Percentiles rank a stretch among this genome's conserved stretches.
These are phyloP conservation scores for Petroica traversi DNA, from an alignment of 2,113 vertebrate genomes.

Conservation along the genomic window DNA sequence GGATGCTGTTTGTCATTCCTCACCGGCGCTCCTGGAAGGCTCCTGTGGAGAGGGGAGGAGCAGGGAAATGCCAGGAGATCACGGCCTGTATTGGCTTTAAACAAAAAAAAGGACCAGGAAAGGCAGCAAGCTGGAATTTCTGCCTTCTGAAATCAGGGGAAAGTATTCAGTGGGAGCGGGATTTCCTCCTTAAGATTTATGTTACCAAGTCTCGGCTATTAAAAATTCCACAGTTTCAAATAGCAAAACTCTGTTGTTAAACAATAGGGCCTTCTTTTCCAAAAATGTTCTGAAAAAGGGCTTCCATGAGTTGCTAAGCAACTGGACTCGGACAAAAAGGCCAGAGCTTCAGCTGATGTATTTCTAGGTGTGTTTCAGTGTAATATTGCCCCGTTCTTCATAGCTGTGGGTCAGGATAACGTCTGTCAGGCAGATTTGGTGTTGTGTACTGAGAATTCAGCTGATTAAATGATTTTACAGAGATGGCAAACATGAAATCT, in stretches of 20 bases:
- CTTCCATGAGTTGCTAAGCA: conserved; percentile 61
- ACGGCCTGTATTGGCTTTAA: background rate
- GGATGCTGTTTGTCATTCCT: background rate
- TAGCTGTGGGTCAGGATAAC: background rate
- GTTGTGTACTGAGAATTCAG: background rate
- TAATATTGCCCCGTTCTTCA: background rate
- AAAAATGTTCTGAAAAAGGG: background rate
- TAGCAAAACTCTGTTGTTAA: conserved; percentile 7
- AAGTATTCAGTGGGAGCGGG: background rate
- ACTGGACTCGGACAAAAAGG: conserved; percentile 4
- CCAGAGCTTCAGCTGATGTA: background rate
- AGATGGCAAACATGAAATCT: background rate
- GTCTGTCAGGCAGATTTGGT: background rate
- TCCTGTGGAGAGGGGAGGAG: background rate
- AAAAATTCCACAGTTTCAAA: background rate
- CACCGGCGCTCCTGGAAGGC: background rate
- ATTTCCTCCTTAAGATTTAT: background rate
- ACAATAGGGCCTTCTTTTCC: conserved; percentile 26
- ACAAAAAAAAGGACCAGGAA: background rate
- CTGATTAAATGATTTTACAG: background rate
- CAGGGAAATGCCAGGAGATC: background rate
- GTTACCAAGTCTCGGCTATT: background rate
- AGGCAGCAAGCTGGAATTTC: background rate
- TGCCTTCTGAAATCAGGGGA: background rate
- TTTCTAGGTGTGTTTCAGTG: background rate